Evolutionary conservation across 2,888 invertebrate species (phyloP), one percentile per base, ranked within the genome.

Genomic region (Eremobia ochroleuca): DNA sequence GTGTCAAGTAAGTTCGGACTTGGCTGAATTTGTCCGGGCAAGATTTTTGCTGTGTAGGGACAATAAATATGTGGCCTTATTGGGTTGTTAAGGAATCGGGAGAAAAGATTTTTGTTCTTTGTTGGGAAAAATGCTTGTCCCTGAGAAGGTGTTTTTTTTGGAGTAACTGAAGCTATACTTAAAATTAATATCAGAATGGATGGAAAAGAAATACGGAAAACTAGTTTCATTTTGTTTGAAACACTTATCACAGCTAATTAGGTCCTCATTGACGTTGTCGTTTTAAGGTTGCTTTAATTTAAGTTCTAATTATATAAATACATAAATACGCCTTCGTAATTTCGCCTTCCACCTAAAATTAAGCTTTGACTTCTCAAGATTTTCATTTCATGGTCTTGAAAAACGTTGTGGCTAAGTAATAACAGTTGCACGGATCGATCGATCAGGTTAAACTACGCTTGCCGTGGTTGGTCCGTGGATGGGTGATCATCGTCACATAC

Each of bases 1-100:
- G 85, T 81, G 76, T 79, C 78, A 85, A 85, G 85, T 87, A 77
- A 81, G 80, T 84, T 40, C 62, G 84, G 81, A 88, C 84, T 83
- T 90, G 73, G 81, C 79, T 71, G 84, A 84, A 88, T 88, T 86
- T 86, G 84, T 85, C 61, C 65, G 59, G 61, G 2, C 34, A 52
- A 49, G 68, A 85, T 82, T 83, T 77, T 76, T 81, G 68, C 77
- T 76, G 76, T 69, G 85, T 81, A 66, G n/a, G 46, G 1, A n/a
- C 28, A 75, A 62, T 71, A 75, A 70, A 73, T 21, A 77, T 73
- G 69, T 40, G 61, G 70, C 49, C 64, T 79, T 84, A 81, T 82
- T 85, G 75, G 70, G 76, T 77, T 73, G 70, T 73, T 64, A 70
- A 18, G 66, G 28, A 70, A 72, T 83, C 11, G 3, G 40, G 18